These are phyloP conservation scores for Drosophila picticornis DNA, from an alignment of 2,888 invertebrate genomes.

Conservation along the genomic window DNA sequence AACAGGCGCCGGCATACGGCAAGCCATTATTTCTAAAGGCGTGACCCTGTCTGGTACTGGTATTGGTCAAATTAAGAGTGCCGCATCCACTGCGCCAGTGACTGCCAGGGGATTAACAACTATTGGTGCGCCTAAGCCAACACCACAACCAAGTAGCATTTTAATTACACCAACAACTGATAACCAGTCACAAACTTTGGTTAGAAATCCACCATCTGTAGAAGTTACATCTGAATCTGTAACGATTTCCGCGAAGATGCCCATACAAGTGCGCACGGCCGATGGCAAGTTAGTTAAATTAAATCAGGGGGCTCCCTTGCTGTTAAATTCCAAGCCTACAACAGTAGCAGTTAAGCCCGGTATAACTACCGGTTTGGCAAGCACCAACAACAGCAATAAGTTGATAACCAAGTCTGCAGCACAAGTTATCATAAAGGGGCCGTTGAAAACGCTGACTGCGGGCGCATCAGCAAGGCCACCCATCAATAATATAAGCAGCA, in stretches of 20 bases:
- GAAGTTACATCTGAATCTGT: constrained; percentile 2
- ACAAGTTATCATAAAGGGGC: constrained; percentile 62
- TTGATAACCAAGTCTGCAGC: constrained; percentile 45
- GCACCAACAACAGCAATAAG: constrained; percentile 28
- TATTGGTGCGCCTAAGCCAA: constrained; percentile 18
- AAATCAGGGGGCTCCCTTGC: constrained; percentile 48
- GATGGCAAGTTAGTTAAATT: constrained; percentile 73
- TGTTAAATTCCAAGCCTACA: constrained; percentile 58
- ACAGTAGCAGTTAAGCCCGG: constrained; percentile 17
- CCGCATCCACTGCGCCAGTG: constrained; percentile 23
- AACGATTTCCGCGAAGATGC: constrained; percentile 31
- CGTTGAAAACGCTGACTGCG: constrained; percentile 42
- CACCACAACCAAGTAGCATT: background rate
- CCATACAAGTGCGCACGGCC: constrained; percentile 66
- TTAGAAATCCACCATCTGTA: constrained; percentile 8
- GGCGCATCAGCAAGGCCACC: constrained; percentile 33
- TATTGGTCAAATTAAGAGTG: constrained; percentile 54
- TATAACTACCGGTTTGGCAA: constrained; percentile 3
- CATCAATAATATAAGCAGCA: constrained; percentile 25
- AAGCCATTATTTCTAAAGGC: constrained; percentile 62
- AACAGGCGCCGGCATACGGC: constrained; percentile 46
- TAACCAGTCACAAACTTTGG: background rate
- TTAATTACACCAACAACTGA: constrained; percentile 1
- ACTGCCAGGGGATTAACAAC: constrained; percentile 53
- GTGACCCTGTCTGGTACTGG: constrained; percentile 41